Percentiles rank a stretch among this genome's conserved stretches.
Conservation (phyloP, 2,113 vertebrate genomes). For the Protobothrops flavoviridis region DNA sequence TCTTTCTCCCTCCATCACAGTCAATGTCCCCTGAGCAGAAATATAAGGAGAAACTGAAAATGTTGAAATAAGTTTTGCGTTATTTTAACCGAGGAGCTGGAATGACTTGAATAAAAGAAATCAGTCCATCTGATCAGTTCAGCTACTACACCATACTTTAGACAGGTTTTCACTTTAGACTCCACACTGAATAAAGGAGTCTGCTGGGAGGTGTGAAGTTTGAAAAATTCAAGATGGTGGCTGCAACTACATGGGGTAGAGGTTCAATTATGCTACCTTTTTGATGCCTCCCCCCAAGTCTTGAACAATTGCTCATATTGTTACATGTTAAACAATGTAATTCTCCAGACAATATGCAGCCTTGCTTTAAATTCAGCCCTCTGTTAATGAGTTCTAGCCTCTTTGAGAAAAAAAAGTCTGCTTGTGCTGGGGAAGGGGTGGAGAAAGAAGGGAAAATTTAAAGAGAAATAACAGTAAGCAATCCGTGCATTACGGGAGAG, state of each 20-base stretch:
- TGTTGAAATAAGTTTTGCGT: not conserved
- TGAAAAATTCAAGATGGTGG: not conserved
- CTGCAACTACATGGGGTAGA: not conserved
- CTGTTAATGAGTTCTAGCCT: not conserved
- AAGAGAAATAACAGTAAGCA: not conserved
- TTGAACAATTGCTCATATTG: not conserved
- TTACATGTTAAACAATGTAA: not conserved
- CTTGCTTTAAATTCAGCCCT: not conserved
- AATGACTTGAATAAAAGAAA: not conserved
- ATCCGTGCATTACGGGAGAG: not conserved
- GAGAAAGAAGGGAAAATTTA: not conserved
- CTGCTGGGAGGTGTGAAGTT: not conserved
- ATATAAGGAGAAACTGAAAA: not conserved
- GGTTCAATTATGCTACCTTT: not conserved
- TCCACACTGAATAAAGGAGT: not conserved
- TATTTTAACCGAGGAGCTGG: not conserved
- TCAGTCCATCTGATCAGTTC: not conserved
- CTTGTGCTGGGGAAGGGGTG: not conserved
- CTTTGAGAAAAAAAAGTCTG: not conserved
- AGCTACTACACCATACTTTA: not conserved
- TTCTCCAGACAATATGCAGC: not conserved
- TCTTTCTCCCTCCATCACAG: not conserved
- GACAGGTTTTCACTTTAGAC: not conserved
- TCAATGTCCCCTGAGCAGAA: not conserved
- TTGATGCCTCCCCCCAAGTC: not conserved